These are phyloP conservation scores for Aricia artaxerxes DNA, from an alignment of 2,888 invertebrate genomes.

Conservation along the genomic window DNA sequence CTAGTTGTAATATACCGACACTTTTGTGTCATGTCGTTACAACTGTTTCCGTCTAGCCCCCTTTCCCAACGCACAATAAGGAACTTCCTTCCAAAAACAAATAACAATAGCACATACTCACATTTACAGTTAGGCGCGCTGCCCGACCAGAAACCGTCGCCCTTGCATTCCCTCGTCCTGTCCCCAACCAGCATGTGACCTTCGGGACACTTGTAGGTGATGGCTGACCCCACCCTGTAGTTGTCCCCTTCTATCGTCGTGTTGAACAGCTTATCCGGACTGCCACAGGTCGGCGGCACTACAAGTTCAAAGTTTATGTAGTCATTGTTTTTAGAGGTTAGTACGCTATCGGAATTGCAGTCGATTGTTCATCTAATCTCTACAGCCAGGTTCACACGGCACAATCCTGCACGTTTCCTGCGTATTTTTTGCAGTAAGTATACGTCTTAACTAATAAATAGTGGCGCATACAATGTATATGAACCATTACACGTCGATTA, in stretches of 20 bases:
- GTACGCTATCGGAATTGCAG: not conserved
- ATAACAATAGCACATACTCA: conserved; percentile 66
- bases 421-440: no score
- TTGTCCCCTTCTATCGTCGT: conserved; percentile 88
- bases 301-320: conserved; percentile 45
- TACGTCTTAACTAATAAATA: no score
- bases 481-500: no score
- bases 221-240: conserved; percentile 84
- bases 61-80: no score
- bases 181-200: conserved; percentile 90
- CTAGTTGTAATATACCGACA: no score
- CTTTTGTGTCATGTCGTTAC: no score
- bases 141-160: conserved; percentile 91
- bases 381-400: no score
- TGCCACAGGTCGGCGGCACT: conserved; percentile 93
- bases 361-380: not conserved
- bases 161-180: conserved; percentile 83
- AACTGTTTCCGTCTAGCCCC: no score
- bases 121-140: conserved; percentile 92
- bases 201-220: conserved; percentile 89
- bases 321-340: not conserved
- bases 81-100: no score
- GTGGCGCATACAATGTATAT: no score
- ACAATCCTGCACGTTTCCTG: no score
- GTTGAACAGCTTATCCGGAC: conserved; percentile 91